Conservation (phyloP, 2,797 vertebrate genomes). For the Scomberomorus guttatus region DNA sequence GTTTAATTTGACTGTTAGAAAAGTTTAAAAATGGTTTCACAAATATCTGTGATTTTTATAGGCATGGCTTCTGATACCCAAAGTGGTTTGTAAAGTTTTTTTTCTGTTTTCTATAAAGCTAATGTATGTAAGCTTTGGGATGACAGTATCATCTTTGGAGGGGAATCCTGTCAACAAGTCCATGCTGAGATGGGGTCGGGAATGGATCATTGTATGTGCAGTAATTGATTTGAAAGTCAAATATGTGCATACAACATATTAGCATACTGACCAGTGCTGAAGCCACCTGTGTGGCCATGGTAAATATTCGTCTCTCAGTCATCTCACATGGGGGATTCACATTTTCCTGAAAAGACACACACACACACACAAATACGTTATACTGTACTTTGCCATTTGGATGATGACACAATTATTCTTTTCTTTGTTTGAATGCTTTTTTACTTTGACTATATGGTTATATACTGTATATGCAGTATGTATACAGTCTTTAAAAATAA, state of each 20-base stretch:
- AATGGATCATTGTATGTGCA: not conserved
- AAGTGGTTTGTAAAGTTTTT: too few species aligned
- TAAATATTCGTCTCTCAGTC: slow-evolving; percentile 92
- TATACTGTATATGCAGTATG: too few species aligned
- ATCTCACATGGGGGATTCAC: slow-evolving; percentile 87
- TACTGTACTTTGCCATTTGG: not conserved
- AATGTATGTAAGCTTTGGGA: too few species aligned
- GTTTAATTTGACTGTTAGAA: too few species aligned
- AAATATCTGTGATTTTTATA: too few species aligned
- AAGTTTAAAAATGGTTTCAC: too few species aligned
- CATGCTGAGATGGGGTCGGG: too few species aligned
- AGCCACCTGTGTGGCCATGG: slow-evolving; percentile 90
- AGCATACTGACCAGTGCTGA: slow-evolving; percentile 90
- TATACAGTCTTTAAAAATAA: not conserved
- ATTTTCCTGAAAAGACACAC: slow-evolving; percentile 80
- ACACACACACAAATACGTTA: not conserved
- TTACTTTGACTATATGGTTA: not conserved
- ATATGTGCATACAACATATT: not conserved
- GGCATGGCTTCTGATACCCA: too few species aligned
- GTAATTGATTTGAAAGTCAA: slow-evolving; percentile 32
- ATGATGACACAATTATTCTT: not conserved
- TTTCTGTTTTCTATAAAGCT: too few species aligned
- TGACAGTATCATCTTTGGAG: not conserved
- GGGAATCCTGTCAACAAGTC: not conserved
- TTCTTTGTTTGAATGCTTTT: not conserved